Percentiles rank a stretch among this genome's conserved stretches.
These are phyloP conservation scores for Chionomys nivalis DNA, from an alignment of 2,113 vertebrate genomes.

Conservation along the genomic window DNA sequence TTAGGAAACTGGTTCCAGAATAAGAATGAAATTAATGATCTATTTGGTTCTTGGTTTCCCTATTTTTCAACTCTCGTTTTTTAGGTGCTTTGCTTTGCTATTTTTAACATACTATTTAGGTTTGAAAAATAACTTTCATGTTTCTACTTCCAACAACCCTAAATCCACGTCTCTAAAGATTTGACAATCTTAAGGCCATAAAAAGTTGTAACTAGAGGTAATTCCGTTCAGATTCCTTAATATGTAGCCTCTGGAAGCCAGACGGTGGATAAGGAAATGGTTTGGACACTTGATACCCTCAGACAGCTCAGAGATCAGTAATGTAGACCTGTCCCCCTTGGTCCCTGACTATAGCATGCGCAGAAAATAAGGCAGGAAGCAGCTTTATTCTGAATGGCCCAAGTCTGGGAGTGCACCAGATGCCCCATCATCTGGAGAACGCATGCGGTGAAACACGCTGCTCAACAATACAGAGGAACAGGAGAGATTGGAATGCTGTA, in stretches of 20 bases:
- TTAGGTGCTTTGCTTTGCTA: not conserved
- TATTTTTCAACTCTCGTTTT: not conserved
- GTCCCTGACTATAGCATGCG: not conserved
- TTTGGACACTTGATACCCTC: not conserved
- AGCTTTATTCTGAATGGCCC: not conserved
- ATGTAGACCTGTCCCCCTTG: not conserved
- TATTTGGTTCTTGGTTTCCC: not conserved
- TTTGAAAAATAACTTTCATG: slow-evolving; percentile 9
- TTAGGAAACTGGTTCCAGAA: not conserved
- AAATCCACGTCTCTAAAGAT: slow-evolving; percentile 18
- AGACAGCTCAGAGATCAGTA: not conserved
- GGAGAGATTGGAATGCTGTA: too few species aligned
- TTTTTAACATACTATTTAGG: slow-evolving; percentile 49
- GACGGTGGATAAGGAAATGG: not conserved
- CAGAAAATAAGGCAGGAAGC: not conserved
- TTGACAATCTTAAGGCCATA: slow-evolving; percentile 34
- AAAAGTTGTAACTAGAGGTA: not conserved
- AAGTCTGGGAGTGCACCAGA: not conserved
- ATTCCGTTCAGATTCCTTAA: not conserved
- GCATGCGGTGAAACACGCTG: too few species aligned
- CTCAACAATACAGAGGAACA: not conserved
- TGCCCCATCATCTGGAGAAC: not conserved
- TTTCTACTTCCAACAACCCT: not conserved
- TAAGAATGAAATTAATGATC: not conserved
- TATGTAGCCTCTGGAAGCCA: not conserved